Evolutionary conservation across 2,113 vertebrate species (phyloP).

Genomic region (Phoenicopterus ruber): DNA sequence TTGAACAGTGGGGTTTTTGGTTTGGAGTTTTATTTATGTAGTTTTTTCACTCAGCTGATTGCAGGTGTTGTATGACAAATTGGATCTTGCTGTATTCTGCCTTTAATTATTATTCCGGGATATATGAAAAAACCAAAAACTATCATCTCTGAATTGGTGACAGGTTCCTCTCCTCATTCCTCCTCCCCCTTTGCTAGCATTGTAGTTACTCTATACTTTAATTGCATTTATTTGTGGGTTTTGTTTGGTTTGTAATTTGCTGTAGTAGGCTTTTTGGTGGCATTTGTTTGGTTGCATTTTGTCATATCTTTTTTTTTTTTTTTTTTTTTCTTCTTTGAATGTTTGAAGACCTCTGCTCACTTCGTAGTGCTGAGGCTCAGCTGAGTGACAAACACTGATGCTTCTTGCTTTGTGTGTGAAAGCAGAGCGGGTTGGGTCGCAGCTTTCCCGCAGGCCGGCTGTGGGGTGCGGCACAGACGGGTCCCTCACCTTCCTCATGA

Average conservation of each 20-base stretch:
- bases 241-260: not conserved
- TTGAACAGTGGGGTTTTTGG: slow-evolving; percentile 3
- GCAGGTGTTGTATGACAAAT: slow-evolving; percentile 62
- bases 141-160: not conserved
- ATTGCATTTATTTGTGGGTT: not conserved
- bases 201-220: not conserved
- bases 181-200: not conserved
- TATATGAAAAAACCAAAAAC: not conserved
- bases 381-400: not conserved
- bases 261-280: not conserved
- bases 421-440: accelerated
- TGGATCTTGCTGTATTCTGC: not conserved
- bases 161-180: not conserved
- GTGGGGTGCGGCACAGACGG: not conserved
- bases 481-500: not conserved
- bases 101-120: slow-evolving; percentile 29
- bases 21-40: slow-evolving; percentile 9
- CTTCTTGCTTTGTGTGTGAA: not conserved
- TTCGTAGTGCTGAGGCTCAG: not conserved
- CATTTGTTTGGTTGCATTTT: not conserved
- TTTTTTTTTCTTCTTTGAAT: not conserved
- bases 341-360: not conserved
- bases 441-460: not conserved
- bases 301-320: not conserved
- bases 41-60: slow-evolving; percentile 13